Evolutionary conservation across 2,113 vertebrate genomes (phyloP).

Genomic region (human (Homo sapiens)): GRCh38 chr11:35107001-35107500

Average conservation of each 20-base stretch:
- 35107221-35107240: not conserved
- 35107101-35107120: not conserved
- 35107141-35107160: not conserved
- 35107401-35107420: not conserved
- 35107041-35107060: not conserved
- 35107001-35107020: not conserved
- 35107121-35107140: not conserved
- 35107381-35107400: not conserved
- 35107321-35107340: not conserved
- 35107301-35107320: not conserved
- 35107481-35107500: not conserved
- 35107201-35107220: not conserved
- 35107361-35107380: not conserved
- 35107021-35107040: not conserved
- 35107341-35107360: not conserved
- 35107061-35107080: too few species aligned
- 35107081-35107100: not conserved
- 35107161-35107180: not conserved
- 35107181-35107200: not conserved
- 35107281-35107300: not conserved
- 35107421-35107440: not conserved
- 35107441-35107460: not conserved
- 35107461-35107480: not conserved
- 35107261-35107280: not conserved
- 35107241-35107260: not conserved